Base-by-base conservation (phyloP, 2,888 invertebrate species). In the Stomorhina lunata region DNA sequence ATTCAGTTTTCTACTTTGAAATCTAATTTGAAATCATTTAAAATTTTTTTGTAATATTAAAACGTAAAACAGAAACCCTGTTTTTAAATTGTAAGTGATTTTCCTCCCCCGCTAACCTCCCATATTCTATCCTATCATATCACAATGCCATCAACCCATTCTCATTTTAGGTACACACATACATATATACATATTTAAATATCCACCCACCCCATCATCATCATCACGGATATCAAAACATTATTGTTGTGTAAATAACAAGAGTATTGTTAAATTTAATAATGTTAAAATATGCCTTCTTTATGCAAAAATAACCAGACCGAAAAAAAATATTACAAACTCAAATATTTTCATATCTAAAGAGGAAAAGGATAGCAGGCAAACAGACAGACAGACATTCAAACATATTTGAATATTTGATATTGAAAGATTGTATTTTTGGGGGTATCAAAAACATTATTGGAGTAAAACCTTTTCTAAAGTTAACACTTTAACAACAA, bases 401-500 rank as follows among this genome's bases (percentile, higher is more conserved):
- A 59, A 29, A 48, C 27, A 37, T 4, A 76, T 57, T 76, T 76
- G 57, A 66, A 66, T 66, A 76, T 27, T 63, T 73, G 20, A 20
- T 17, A 20, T 27, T 25, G 15, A 50, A 72, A 45, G 48, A 61
- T n/a, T n/a, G n/a, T n/a, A n/a, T n/a, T n/a, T n/a, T n/a, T 72
- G 37, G 50, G 34, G 15, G 32, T 59, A 61, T 22, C 50, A 69
- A 69, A 15, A 43, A 43, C 17, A 55, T n/a, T 20, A 73, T 53
- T 20, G 53, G 63, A 73, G 40, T 32, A 73, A 53, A 63, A 78
- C 10, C 53, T 53, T 15, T 55, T 78, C 53, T 53, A 53, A 27
- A 69, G 69, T 78, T 78, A 78, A 78, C 61, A 78, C 78, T 71
- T 71, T 55, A 78, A 55, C 34, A 78, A 45, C 32, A 77, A 61